phyloP scores from a whole-genome alignment of 92 coral and sea anemone genomes.

The Zoanthus sociatus region DNA sequence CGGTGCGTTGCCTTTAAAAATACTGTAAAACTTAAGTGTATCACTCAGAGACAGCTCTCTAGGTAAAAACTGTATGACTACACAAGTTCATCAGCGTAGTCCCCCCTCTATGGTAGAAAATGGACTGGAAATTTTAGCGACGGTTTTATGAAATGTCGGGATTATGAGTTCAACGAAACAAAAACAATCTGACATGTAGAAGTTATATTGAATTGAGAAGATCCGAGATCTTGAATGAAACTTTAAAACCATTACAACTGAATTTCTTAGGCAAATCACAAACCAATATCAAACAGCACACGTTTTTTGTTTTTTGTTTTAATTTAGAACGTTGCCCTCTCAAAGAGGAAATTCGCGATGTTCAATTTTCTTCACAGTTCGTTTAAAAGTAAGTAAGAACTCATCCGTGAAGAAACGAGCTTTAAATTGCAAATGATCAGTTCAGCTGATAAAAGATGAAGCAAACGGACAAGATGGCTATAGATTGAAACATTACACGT shows the following conservation, averaged over 20 bases:
- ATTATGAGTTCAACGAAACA: background rate
- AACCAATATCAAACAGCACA: constrained; percentile 9
- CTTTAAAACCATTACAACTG: constrained; percentile 20
- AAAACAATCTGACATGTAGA: background rate
- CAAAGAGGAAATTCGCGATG: constrained; percentile 31
- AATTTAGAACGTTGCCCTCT: background rate
- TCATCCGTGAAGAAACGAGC: constrained; percentile 4
- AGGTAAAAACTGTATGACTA: too few relatives aligned
- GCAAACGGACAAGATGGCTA: background rate
- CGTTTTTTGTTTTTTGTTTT: background rate
- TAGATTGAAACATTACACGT: background rate
- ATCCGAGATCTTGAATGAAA: constrained; percentile 12
- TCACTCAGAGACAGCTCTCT: too few relatives aligned
- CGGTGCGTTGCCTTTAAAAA: too few relatives aligned
- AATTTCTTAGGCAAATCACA: constrained; percentile 18
- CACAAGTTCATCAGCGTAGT: too few relatives aligned
- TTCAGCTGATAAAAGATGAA: background rate
- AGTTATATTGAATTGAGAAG: constrained; percentile 22
- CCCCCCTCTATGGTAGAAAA: background rate
- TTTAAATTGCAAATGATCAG: background rate
- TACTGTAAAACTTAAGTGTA: too few relatives aligned
- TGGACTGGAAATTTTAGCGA: background rate
- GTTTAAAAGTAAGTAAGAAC: constrained; percentile 25
- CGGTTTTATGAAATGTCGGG: background rate
- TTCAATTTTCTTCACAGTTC: constrained; percentile 1